These are phyloP conservation scores for Pharmacophagus antenor DNA, from an alignment of 2,888 invertebrate species.

Conservation along the genomic window DNA sequence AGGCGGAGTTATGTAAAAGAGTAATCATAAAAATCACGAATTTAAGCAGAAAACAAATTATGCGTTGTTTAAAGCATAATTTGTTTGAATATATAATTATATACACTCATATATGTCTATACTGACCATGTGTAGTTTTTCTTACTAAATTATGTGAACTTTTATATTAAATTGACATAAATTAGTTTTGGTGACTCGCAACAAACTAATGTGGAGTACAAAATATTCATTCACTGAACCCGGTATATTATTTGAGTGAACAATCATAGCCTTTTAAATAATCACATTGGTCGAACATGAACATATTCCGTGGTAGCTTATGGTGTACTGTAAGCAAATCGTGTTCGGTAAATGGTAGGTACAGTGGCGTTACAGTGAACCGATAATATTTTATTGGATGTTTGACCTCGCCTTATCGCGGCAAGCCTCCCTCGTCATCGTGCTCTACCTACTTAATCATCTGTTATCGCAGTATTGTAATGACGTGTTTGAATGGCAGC, in stretches of 20 bases:
- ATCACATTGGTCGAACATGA: too few species aligned
- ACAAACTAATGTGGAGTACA: background rate
- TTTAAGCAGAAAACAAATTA: too few species aligned
- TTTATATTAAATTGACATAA: too few species aligned
- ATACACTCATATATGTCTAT: too few species aligned
- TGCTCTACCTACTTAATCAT: slow-evolving; percentile 47
- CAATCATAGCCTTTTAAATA: background rate
- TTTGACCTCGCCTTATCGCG: slow-evolving; percentile 73
- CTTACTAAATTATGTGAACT: too few species aligned
- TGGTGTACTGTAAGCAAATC: slow-evolving; percentile 12
- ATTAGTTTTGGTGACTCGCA: background rate
- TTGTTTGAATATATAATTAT: too few species aligned
- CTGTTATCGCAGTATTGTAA: slow-evolving; percentile 51
- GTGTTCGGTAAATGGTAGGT: slow-evolving; percentile 45
- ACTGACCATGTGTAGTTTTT: too few species aligned
- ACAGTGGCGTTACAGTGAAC: slow-evolving; percentile 47
- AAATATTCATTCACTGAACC: background rate
- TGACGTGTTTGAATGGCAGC: slow-evolving; percentile 40
- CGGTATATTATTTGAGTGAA: background rate
- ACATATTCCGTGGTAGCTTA: background rate
- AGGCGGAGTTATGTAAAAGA: too few species aligned
- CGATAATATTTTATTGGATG: slow-evolving; percentile 54
- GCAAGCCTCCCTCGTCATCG: slow-evolving; percentile 66
- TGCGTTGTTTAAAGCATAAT: too few species aligned
- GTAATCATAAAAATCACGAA: too few species aligned